Evolutionary conservation across 2,888 invertebrate species (phyloP).

Genomic region (Trichogramma evanescens): DNA sequence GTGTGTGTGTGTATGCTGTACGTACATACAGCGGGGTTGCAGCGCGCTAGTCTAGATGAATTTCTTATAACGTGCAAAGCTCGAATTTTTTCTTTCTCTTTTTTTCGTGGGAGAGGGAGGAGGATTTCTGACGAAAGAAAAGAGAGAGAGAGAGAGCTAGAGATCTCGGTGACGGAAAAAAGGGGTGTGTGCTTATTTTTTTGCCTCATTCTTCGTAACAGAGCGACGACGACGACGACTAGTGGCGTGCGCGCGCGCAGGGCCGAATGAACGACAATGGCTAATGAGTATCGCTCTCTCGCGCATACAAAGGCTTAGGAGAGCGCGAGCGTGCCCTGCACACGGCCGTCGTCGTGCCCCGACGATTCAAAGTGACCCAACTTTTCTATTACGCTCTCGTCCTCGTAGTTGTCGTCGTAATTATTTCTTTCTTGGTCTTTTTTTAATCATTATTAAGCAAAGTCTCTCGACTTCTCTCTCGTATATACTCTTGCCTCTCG

Average conservation of each 20-base stretch:
- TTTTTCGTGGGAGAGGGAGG: too few relatives aligned
- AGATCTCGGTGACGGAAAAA: neutral
- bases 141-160: too few relatives aligned
- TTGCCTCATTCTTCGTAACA: neutral
- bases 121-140: too few relatives aligned
- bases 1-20: neutral
- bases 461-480: neutral
- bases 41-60: neutral
- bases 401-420: conserved; percentile 7
- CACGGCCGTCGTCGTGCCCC: too few relatives aligned
- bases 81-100: too few relatives aligned
- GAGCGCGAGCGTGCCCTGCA: too few relatives aligned
- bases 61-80: neutral
- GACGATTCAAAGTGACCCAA: conserved; percentile 21
- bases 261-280: conserved; percentile 13
- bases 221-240: too few relatives aligned
- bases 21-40: neutral
- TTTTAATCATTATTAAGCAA: too few relatives aligned
- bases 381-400: conserved; percentile 15
- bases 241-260: too few relatives aligned
- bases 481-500: neutral
- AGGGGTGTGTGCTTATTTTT: neutral
- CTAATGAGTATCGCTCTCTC: conserved; percentile 17
- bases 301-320: conserved; percentile 7
- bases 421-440: conserved; percentile 12